These are phyloP conservation scores for Eupithecia dodoneata DNA, from an alignment of 2,888 invertebrate genomes.

Conservation along the genomic window DNA sequence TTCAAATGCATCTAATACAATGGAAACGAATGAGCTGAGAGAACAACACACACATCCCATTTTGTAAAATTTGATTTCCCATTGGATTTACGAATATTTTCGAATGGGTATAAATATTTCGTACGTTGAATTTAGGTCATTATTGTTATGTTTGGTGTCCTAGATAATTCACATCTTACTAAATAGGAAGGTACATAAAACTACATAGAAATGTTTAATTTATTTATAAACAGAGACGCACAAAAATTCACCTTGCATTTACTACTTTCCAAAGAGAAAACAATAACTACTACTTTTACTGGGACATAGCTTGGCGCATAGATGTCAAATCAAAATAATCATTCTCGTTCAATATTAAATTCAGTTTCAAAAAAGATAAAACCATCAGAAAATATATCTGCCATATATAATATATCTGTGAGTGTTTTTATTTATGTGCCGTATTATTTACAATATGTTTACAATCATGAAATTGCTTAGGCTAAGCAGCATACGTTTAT, in stretches of 20 bases:
- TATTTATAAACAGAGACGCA: background rate
- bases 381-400: too few relatives aligned
- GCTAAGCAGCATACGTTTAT: too few relatives aligned
- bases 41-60: slow-evolving; percentile 78
- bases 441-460: too few relatives aligned
- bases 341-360: background rate
- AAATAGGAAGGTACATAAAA: background rate
- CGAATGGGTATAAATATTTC: background rate
- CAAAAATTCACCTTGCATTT: background rate
- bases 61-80: slow-evolving; percentile 42
- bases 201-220: slow-evolving; percentile 3
- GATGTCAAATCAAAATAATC: background rate
- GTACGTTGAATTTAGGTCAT: slow-evolving; percentile 8
- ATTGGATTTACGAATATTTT: background rate
- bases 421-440: too few relatives aligned
- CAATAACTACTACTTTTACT: background rate
- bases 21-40: slow-evolving; percentile 69
- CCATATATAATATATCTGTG: too few relatives aligned
- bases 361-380: too few relatives aligned
- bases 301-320: background rate
- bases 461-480: too few relatives aligned
- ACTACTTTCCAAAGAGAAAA: too few relatives aligned
- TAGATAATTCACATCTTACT: slow-evolving; percentile 9
- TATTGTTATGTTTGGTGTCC: background rate
- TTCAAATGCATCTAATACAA: slow-evolving; percentile 70